These are phyloP conservation scores for Pocillopora damicornis DNA, from an alignment of 64 coral and sea anemone species.

Conservation along the genomic window DNA sequence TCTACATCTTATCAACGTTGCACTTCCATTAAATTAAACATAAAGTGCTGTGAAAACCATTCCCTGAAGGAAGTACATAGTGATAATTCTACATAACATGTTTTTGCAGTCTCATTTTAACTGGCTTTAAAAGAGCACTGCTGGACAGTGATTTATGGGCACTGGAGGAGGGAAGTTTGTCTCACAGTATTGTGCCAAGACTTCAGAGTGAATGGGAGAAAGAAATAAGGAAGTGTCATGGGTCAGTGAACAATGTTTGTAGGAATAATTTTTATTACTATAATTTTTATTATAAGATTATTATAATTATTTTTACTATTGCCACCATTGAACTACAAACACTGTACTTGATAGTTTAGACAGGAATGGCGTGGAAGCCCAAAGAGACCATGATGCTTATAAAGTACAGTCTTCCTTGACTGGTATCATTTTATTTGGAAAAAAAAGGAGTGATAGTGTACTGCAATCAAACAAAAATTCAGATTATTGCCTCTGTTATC, in stretches of 20 bases:
- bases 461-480: background rate
- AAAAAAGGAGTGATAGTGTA: background rate
- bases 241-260: slow-evolving; percentile 13
- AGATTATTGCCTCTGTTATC: background rate
- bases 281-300: background rate
- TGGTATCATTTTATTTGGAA: too few relatives aligned
- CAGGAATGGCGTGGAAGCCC: too few relatives aligned
- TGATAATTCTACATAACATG: background rate
- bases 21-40: too few relatives aligned
- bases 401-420: too few relatives aligned
- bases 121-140: slow-evolving; percentile 42
- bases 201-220: slow-evolving; percentile 68
- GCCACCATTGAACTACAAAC: too few relatives aligned
- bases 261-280: background rate
- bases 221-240: slow-evolving; percentile 39
- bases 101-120: slow-evolving; percentile 51
- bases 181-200: slow-evolving; percentile 42
- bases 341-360: too few relatives aligned
- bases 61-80: background rate
- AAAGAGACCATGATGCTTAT: too few relatives aligned
- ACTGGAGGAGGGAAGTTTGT: slow-evolving; percentile 34
- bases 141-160: slow-evolving; percentile 51
- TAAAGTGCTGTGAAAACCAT: too few relatives aligned
- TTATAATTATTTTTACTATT: too few relatives aligned
- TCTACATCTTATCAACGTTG: too few relatives aligned